phyloP scores from a whole-genome alignment of 2,113 vertebrate species.

The Corythoichthys intestinalis region DNA sequence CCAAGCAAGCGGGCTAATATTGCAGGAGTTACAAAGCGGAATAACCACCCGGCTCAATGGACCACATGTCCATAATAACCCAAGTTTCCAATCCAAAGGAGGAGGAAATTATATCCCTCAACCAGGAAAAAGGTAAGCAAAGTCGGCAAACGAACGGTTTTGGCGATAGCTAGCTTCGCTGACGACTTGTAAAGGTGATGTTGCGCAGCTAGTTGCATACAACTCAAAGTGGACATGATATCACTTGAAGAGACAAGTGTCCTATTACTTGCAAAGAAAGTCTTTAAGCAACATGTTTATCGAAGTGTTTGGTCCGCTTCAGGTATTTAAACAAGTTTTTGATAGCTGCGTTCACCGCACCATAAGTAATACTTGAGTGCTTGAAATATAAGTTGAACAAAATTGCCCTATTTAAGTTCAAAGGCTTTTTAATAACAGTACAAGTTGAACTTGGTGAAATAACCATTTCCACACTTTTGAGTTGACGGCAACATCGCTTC shows the following conservation, averaged over 20 bases:
- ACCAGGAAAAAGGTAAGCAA: constrained; percentile 91
- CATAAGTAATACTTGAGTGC: not conserved
- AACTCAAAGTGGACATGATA: constrained; percentile 1
- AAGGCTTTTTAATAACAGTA: not conserved
- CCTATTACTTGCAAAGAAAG: not conserved
- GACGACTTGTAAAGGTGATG: constrained; percentile 38
- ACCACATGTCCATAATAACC: constrained; percentile 98
- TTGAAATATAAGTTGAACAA: not conserved
- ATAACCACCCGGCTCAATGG: constrained; percentile 84
- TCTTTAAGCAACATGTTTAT: constrained; percentile 35
- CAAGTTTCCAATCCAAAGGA: constrained; percentile 98
- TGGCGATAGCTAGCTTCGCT: constrained; percentile 35
- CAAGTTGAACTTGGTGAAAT: too few species aligned
- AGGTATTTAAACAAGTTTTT: not conserved
- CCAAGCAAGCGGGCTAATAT: constrained; percentile 33
- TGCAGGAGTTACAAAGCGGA: constrained; percentile 50
- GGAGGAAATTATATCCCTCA: constrained; percentile 87
- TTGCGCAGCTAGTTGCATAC: constrained; percentile 23
- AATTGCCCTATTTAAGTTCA: not conserved
- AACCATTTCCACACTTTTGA: too few species aligned
- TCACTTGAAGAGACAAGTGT: not conserved
- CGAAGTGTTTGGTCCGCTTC: not conserved
- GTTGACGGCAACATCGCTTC: not conserved
- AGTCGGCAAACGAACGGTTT: not conserved
- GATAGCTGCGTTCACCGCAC: not conserved